phyloP scores from a whole-genome alignment of 2,888 invertebrate species.

The Aphrophora alni region DNA sequence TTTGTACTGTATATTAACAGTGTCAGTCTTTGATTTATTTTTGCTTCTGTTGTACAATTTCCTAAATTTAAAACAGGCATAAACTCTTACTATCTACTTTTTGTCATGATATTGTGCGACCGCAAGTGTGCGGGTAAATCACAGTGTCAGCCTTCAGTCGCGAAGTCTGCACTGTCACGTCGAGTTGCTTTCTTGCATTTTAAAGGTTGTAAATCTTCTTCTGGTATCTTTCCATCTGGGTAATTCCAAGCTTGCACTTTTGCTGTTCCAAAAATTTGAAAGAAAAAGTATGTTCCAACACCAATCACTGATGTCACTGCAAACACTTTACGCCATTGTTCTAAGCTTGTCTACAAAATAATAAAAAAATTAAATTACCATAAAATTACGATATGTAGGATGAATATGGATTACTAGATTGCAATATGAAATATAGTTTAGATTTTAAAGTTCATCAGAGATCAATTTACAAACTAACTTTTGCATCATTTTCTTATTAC shows the following conservation, averaged over 20 bases:
- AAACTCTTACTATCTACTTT: neutral
- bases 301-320: conserved; percentile 66
- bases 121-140: neutral
- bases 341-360: conserved; percentile 56
- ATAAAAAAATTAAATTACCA: too few relatives aligned
- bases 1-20: too few relatives aligned
- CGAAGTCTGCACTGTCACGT: conserved; percentile 34
- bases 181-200: conserved; percentile 25
- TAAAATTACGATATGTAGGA: too few relatives aligned
- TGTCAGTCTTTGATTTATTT: too few relatives aligned
- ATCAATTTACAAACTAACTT: too few relatives aligned
- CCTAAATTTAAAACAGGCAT: neutral
- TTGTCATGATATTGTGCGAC: neutral
- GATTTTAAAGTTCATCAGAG: too few relatives aligned
- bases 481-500: too few relatives aligned
- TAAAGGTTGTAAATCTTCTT: conserved; percentile 23
- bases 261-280: conserved; percentile 71
- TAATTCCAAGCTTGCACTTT: conserved; percentile 58
- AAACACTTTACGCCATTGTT: conserved; percentile 71
- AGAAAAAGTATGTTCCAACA: conserved; percentile 67
- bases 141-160: conserved; percentile 24
- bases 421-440: too few relatives aligned
- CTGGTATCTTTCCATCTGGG: conserved; percentile 46
- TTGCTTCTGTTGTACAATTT: neutral
- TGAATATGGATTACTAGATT: too few relatives aligned